phyloP scores from a whole-genome alignment of 2,888 invertebrate genomes.

The Lasioglossum villosulum region DNA sequence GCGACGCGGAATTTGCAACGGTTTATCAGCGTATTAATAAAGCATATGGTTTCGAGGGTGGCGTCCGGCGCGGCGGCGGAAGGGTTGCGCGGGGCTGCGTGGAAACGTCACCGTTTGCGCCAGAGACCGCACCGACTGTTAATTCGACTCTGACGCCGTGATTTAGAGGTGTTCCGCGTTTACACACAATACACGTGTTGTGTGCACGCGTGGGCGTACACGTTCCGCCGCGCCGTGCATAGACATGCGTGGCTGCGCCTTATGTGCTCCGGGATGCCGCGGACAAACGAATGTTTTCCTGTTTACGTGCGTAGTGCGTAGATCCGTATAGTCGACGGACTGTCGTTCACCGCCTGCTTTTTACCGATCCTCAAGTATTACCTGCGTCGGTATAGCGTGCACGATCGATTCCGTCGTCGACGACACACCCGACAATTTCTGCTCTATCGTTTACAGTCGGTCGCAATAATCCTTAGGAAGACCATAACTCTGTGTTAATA shows the following conservation, averaged over 20 bases:
- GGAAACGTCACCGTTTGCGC: constrained; percentile 44
- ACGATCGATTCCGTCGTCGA: background rate
- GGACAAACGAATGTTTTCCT: constrained; percentile 79
- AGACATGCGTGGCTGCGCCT: constrained; percentile 58
- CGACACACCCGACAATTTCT: background rate
- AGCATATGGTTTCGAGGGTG: background rate
- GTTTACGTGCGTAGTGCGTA: constrained; percentile 69
- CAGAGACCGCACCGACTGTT: constrained; percentile 61
- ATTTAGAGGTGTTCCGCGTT: constrained; percentile 66
- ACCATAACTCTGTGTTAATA: background rate
- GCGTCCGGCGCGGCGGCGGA: constrained; percentile 1
- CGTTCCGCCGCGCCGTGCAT: constrained; percentile 26
- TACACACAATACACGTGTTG: constrained; percentile 48
- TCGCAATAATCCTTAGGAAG: background rate
- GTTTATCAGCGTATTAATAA: constrained; percentile 1
- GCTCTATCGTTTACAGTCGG: background rate
- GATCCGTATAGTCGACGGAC: constrained; percentile 68
- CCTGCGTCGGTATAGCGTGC: background rate
- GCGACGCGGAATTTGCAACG: background rate
- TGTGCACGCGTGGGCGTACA: constrained; percentile 45
- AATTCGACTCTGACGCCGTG: constrained; percentile 64
- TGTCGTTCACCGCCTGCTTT: constrained; percentile 31
- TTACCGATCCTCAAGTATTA: background rate
- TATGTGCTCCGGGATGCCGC: constrained; percentile 59
- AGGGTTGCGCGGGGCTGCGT: constrained; percentile 21